Evolutionary conservation across 2,888 invertebrate species (phyloP).

Genomic region (Acronicta aceris): DNA sequence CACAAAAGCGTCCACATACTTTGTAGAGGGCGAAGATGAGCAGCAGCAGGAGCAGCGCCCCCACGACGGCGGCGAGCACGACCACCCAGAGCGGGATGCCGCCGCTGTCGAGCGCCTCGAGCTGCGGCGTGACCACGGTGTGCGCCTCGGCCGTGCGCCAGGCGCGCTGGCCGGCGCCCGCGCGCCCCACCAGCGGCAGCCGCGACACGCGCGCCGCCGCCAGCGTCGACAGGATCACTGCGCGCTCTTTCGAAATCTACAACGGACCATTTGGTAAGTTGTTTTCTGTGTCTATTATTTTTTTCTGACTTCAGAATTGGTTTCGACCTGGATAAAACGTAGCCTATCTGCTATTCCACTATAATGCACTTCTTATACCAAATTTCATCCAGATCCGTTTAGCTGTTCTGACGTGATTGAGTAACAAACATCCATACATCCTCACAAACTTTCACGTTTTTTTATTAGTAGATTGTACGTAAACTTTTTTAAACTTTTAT

Average conservation of each 20-base stretch:
- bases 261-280: constrained; percentile 34
- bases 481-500: no score
- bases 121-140: constrained; percentile 92
- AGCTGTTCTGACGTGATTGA: no score
- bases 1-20: constrained; percentile 82
- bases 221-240: constrained; percentile 93
- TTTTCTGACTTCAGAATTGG: no score
- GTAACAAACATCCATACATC: no score
- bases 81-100: constrained; percentile 96
- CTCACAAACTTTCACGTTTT: no score
- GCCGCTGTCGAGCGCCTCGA: constrained; percentile 90
- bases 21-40: constrained; percentile 94
- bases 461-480: no score
- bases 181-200: constrained; percentile 92
- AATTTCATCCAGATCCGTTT: no score
- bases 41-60: constrained; percentile 93
- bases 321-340: no score
- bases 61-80: constrained; percentile 94
- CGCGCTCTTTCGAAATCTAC: constrained; percentile 79
- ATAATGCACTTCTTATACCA: no score
- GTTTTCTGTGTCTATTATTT: no score
- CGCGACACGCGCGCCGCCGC: constrained; percentile 92
- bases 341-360: no score
- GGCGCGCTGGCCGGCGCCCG: constrained; percentile 90
- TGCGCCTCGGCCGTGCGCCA: constrained; percentile 92